These are phyloP conservation scores for Euwallacea fornicatus DNA, from an alignment of 1,140 invertebrate genomes.

Conservation along the genomic window DNA sequence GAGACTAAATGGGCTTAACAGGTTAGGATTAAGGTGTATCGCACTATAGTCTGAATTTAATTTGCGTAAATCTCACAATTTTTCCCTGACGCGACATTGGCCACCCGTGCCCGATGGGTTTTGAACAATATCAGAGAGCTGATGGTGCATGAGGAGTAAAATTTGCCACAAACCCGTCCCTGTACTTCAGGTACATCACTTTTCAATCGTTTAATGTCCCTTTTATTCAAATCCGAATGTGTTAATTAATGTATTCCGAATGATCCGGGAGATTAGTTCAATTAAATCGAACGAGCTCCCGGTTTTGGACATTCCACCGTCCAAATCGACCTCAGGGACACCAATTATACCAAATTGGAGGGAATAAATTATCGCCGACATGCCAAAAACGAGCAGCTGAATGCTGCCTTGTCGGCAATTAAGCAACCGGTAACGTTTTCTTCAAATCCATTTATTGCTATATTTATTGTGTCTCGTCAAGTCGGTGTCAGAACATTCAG, in stretches of 20 bases:
- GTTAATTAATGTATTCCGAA: constrained; percentile 50
- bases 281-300: constrained; percentile 49
- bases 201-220: constrained; percentile 48
- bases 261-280: constrained; percentile 48
- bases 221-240: constrained; percentile 51
- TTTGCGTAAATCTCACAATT: no score
- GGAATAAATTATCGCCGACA: constrained; percentile 47
- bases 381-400: constrained; percentile 42
- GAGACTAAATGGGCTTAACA: constrained; percentile 19
- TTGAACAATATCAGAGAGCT: no score
- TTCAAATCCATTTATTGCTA: background rate
- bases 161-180: no score
- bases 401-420: background rate
- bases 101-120: no score
- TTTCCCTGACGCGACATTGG: no score
- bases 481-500: background rate
- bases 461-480: background rate
- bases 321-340: constrained; percentile 44
- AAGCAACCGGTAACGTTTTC: background rate
- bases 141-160: no score
- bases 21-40: background rate
- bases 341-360: constrained; percentile 50
- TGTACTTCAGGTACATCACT: constrained; percentile 36
- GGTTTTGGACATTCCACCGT: constrained; percentile 47
- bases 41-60: no score